Percentiles rank a stretch among this genome's conserved stretches.
These are phyloP conservation scores for Digitonthophagus gazella DNA, from an alignment of 2,888 invertebrate genomes.

Conservation along the genomic window DNA sequence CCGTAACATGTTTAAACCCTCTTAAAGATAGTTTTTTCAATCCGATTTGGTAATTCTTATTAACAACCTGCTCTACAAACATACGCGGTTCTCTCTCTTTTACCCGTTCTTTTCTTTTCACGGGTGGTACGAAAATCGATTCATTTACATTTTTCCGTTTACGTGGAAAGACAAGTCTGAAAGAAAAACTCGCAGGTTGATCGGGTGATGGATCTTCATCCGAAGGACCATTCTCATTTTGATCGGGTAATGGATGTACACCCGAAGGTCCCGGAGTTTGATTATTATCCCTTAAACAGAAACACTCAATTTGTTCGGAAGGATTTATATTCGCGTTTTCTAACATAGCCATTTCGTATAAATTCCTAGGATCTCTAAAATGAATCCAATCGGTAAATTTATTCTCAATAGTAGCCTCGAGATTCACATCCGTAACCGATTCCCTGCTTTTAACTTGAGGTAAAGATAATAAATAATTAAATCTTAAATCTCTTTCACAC, in stretches of 20 bases:
- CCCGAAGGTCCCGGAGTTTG: background rate
- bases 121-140: too few relatives aligned
- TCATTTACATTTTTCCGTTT: too few relatives aligned
- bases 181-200: background rate
- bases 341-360: slow-evolving; percentile 31
- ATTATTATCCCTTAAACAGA: background rate
- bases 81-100: background rate
- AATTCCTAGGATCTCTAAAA: slow-evolving; percentile 26
- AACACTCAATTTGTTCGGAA: background rate
- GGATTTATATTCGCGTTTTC: slow-evolving; percentile 24
- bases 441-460: background rate
- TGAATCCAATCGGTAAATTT: slow-evolving; percentile 27
- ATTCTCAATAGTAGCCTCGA: slow-evolving; percentile 4
- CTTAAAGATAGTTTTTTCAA: slow-evolving; percentile 39
- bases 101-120: too few relatives aligned
- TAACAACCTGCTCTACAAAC: background rate
- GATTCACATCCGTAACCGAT: background rate
- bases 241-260: too few relatives aligned
- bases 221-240: too few relatives aligned
- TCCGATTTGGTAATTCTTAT: background rate
- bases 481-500: background rate
- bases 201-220: background rate
- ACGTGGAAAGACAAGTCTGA: background rate
- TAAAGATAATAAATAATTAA: background rate
- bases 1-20: slow-evolving; percentile 41